Conservation (phyloP, 2,113 vertebrate species). For the Myrmecobius fasciatus region DNA sequence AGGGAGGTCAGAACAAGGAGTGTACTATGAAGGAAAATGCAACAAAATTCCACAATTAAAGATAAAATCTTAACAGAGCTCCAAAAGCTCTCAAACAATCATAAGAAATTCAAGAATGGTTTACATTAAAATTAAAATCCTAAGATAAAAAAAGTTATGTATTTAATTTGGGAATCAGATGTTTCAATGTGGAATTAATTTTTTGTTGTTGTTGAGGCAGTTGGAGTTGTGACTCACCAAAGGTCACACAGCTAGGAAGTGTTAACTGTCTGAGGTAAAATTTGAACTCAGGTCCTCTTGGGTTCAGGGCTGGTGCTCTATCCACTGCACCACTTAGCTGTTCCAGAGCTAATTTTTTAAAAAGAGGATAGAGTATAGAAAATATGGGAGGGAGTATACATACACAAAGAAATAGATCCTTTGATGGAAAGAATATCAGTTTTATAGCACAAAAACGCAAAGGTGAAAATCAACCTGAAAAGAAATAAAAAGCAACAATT, state of each 20-base stretch:
- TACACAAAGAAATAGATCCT: not conserved
- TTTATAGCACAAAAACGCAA: not conserved
- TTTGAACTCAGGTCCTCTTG: too few relatives aligned
- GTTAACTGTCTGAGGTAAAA: too few relatives aligned
- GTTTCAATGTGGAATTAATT: not conserved
- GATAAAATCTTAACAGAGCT: not conserved
- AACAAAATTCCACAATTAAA: not conserved
- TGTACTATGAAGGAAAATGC: not conserved
- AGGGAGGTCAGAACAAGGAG: not conserved
- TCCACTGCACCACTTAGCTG: too few relatives aligned
- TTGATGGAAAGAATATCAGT: not conserved
- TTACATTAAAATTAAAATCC: not conserved
- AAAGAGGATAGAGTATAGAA: not conserved
- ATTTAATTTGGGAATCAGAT: not conserved
- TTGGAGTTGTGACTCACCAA: too few relatives aligned
- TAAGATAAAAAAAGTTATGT: not conserved
- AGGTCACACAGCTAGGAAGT: too few relatives aligned
- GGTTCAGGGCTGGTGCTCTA: too few relatives aligned
- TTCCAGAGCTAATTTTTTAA: not conserved
- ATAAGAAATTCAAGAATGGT: not conserved
- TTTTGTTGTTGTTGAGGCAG: too few relatives aligned
- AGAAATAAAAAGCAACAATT: not conserved
- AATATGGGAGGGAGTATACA: not conserved
- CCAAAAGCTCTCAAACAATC: not conserved
- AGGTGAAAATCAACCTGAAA: not conserved